Conservation (phyloP, 2,113 vertebrate species). For the Nycticebus coucang region DNA sequence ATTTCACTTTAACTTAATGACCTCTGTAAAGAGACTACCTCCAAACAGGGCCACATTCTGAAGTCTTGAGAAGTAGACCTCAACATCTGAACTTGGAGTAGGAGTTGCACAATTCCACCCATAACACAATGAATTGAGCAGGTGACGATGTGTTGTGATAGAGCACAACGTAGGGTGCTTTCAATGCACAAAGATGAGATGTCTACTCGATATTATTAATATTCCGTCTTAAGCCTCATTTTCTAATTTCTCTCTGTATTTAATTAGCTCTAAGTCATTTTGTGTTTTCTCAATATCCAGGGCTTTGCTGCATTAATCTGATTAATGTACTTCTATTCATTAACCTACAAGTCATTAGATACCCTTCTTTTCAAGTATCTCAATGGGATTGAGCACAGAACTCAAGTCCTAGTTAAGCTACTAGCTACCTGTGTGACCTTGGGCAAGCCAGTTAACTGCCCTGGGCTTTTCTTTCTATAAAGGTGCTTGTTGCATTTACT, state of each 20-base stretch:
- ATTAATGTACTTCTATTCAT: constrained; percentile 43
- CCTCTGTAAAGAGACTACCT: background rate
- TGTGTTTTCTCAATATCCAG: constrained; percentile 62
- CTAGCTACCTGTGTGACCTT: background rate
- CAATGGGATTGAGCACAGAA: background rate
- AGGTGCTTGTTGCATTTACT: background rate
- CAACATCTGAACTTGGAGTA: background rate
- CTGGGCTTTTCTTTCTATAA: background rate
- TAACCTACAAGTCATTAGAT: constrained; percentile 49
- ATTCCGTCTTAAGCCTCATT: constrained; percentile 20
- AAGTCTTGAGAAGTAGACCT: background rate
- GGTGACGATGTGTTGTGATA: background rate
- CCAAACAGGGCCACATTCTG: background rate
- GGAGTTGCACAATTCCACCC: background rate
- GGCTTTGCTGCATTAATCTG: constrained; percentile 33
- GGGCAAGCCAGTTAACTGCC: background rate
- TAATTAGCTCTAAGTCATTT: constrained; percentile 66
- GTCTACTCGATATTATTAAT: constrained; percentile 40
- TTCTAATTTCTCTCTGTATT: constrained; percentile 53
- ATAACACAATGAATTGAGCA: background rate
- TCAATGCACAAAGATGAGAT: background rate
- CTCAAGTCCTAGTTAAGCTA: background rate
- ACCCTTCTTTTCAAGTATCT: constrained; percentile 10
- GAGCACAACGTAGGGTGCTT: background rate
- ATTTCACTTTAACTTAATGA: background rate